A percentile compares a stretch with the other conserved stretches of the same genome.
These are phyloP conservation scores for Oxycera nigricornis DNA, from an alignment of 2,888 invertebrate species.

Conservation along the genomic window DNA sequence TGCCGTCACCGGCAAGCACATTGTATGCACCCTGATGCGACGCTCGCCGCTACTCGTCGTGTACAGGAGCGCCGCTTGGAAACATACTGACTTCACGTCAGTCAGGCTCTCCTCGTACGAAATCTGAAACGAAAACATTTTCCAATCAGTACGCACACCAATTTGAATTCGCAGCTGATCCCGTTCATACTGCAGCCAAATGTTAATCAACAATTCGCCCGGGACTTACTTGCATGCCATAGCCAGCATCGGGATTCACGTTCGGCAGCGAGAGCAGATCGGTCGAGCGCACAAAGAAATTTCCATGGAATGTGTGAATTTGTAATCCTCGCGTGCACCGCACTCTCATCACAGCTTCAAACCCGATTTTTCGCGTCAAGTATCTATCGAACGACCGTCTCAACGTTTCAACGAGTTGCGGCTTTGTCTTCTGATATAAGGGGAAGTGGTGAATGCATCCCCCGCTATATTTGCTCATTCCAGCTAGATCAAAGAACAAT, in stretches of 20 bases:
- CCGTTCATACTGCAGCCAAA: too few species aligned
- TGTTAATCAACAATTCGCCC: not conserved
- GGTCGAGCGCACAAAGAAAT: conserved; percentile 98
- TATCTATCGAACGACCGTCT: conserved; percentile 83
- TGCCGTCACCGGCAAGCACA: conserved; percentile 89
- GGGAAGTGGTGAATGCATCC: conserved; percentile 94
- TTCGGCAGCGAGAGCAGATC: conserved; percentile 95
- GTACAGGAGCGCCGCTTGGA: conserved; percentile 97
- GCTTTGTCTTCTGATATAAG: conserved; percentile 76
- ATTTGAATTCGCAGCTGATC: not conserved
- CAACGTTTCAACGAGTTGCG: conserved; percentile 76
- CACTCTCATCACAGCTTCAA: conserved; percentile 98
- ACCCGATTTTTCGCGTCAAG: conserved; percentile 95
- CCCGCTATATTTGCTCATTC: conserved; percentile 94
- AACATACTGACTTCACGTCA: conserved; percentile 88
- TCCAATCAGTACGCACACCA: too few species aligned
- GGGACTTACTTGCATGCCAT: conserved; percentile 87
- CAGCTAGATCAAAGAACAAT: conserved; percentile 68
- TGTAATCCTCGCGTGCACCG: conserved; percentile 91
- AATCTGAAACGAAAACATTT: conserved; percentile 54
- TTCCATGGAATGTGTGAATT: conserved; percentile 98
- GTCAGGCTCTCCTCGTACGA: conserved; percentile 90
- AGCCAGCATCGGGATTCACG: conserved; percentile 97
- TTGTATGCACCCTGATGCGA: conserved; percentile 95
- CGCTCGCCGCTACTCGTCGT: conserved; percentile 96